Evolutionary conservation across 2,797 vertebrate genomes (phyloP), one percentile per base, ranked within the genome.

Genomic region (Calcarius lapponicus): DNA sequence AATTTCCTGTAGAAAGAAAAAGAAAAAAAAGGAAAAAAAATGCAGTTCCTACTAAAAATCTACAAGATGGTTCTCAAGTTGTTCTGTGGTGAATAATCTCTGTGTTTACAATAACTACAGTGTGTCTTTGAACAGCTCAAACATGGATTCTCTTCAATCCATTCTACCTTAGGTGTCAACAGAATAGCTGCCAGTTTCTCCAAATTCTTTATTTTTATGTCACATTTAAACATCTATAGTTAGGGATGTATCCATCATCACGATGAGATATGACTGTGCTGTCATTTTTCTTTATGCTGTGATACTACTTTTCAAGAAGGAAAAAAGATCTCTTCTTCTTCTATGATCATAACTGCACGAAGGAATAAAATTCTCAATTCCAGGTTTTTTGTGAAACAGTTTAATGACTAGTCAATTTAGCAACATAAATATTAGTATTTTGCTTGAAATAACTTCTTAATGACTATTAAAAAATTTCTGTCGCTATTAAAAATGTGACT

Each of bases 251-350:
- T 42, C 42, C 36, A 84, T 90, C 74, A 70, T 43, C 66, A 51
- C 74, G 64, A 76, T 62, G 26, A 87, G 36, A 61, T 29, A 13
- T 21, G 34, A 93, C 32, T 73, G 56, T 32, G 42, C 38, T 76
- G 64, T 70, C 71, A 66, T n/a, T 80, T 84, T 79, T n/a, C 54
- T 91, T 87, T 85, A 56, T 64, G 16, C 15, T 90, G 38, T 67
- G 45, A 80, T 9, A 45, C 24, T 40, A 76, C 43, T 83, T 92
- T 50, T 51, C 50, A 86, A 51, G 38, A 86, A 51, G 13, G 67
- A 64, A 62, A 82, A 47, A 26, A 14, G 0, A 71, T 38, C 17
- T 53, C 4, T 20, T 42, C 43, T 45, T 62, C n/a, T 83, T 72
- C 53, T 53, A 19, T 22, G 51, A 70, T 36, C 12, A 9, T 18